Evolutionary conservation across 2,888 invertebrate genomes (phyloP).

Genomic region (Amiota mariae): DNA sequence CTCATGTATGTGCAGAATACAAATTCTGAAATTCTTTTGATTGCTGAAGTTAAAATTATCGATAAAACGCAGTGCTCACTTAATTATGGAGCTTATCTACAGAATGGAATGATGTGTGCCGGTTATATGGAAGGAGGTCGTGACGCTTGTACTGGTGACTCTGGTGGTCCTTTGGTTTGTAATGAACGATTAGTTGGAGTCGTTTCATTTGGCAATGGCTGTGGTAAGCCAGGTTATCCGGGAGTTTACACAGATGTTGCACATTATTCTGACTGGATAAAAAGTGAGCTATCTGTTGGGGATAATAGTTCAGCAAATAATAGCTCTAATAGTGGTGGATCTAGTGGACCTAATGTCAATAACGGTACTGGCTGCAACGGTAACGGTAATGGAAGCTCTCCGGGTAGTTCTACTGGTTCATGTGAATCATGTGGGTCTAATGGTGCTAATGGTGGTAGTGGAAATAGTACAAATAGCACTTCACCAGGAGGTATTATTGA

Average conservation of each 20-base stretch:
- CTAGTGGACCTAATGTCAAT: neutral
- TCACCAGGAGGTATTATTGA: too few relatives aligned
- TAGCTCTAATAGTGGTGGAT: too few relatives aligned
- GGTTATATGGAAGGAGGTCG: conserved; percentile 53
- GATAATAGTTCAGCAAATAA: too few relatives aligned
- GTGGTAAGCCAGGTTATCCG: conserved; percentile 52
- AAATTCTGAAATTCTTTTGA: conserved; percentile 32
- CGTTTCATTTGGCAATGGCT: conserved; percentile 56
- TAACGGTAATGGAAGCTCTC: neutral
- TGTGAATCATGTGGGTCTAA: too few relatives aligned
- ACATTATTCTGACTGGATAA: conserved; percentile 50
- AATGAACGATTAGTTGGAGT: conserved; percentile 49
- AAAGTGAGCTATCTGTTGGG: conserved; percentile 22
- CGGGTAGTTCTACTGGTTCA: too few relatives aligned
- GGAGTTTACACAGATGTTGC: conserved; percentile 57
- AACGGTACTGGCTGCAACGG: neutral
- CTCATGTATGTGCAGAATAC: conserved; percentile 29
- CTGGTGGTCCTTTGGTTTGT: conserved; percentile 60
- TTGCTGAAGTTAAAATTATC: conserved; percentile 37
- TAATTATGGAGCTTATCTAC: conserved; percentile 42
- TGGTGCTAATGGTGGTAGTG: too few relatives aligned
- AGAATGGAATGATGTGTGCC: conserved; percentile 57
- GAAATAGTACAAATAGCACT: too few relatives aligned
- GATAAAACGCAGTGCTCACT: conserved; percentile 30
- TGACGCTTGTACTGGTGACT: conserved; percentile 60